Evolutionary conservation across 2,797 vertebrate species (phyloP).

Genomic region (Aselliscus stoliczkanus): DNA sequence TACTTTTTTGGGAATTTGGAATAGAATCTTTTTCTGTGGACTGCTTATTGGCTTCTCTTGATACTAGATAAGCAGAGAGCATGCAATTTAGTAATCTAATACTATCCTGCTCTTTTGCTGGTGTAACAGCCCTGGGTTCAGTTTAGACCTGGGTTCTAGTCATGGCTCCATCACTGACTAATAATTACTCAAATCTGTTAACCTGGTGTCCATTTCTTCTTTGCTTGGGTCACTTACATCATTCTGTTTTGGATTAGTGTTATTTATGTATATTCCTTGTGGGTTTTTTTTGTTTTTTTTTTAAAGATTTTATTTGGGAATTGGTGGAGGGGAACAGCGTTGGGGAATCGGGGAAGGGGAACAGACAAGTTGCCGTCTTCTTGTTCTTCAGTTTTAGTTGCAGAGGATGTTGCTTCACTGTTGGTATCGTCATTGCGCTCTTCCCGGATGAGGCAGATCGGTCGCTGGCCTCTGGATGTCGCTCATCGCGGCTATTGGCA

Average conservation of each 20-base stretch:
- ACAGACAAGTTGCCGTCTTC: too few relatives aligned
- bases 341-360: too few relatives aligned
- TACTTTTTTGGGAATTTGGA: background rate
- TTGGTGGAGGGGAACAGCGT: too few relatives aligned
- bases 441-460: too few relatives aligned
- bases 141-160: background rate
- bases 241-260: background rate
- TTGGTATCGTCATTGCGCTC: too few relatives aligned
- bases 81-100: background rate
- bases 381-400: too few relatives aligned
- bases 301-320: too few relatives aligned
- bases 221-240: background rate
- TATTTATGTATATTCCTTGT: background rate
- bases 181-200: background rate
- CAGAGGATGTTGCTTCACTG: too few relatives aligned
- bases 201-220: background rate
- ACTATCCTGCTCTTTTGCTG: background rate
- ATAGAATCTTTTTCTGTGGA: background rate
- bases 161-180: background rate
- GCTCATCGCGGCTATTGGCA: too few relatives aligned
- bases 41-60: background rate
- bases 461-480: too few relatives aligned
- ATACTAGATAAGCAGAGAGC: background rate
- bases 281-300: too few relatives aligned
- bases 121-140: background rate